A percentile compares a stretch with the other conserved stretches of the same genome.
These are phyloP conservation scores for Aphodius sticticus DNA, from an alignment of 2,888 invertebrate species.

Conservation along the genomic window DNA sequence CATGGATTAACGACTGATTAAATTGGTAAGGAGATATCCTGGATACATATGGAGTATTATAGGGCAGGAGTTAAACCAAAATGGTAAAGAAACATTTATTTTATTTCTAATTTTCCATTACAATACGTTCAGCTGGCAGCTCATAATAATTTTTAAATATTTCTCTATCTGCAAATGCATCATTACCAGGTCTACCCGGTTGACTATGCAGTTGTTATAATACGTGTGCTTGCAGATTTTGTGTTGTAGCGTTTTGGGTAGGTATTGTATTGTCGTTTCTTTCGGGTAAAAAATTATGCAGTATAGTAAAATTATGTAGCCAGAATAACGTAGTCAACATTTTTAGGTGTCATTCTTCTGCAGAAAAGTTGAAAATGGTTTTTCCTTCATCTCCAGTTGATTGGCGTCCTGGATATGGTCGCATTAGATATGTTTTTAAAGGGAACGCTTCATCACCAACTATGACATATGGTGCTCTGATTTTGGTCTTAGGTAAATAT, in stretches of 20 bases:
- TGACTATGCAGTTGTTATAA: background rate
- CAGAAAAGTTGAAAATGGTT: background rate
- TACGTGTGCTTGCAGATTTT: background rate
- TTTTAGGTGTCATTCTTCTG: background rate
- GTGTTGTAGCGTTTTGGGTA: background rate
- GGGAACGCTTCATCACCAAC: constrained; percentile 15
- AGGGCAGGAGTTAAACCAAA: no score
- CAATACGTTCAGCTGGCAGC: no score
- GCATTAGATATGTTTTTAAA: constrained; percentile 4
- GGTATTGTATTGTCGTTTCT: background rate
- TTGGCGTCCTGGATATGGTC: constrained; percentile 10
- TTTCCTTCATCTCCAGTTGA: background rate
- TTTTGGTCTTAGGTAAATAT: background rate
- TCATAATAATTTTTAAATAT: background rate
- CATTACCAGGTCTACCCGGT: background rate
- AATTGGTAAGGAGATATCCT: no score
- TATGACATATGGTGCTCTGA: background rate
- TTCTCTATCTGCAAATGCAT: constrained; percentile 7
- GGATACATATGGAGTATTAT: no score
- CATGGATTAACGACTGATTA: no score
- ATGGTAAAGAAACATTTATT: no score
- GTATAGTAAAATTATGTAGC: background rate
- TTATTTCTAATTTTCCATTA: no score
- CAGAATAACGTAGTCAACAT: constrained; percentile 7
- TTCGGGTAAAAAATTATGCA: background rate